Evolutionary conservation across 2,113 vertebrate genomes (phyloP), one percentile per base, ranked within the genome.

Genomic region (Gobiocypris rarus): DNA sequence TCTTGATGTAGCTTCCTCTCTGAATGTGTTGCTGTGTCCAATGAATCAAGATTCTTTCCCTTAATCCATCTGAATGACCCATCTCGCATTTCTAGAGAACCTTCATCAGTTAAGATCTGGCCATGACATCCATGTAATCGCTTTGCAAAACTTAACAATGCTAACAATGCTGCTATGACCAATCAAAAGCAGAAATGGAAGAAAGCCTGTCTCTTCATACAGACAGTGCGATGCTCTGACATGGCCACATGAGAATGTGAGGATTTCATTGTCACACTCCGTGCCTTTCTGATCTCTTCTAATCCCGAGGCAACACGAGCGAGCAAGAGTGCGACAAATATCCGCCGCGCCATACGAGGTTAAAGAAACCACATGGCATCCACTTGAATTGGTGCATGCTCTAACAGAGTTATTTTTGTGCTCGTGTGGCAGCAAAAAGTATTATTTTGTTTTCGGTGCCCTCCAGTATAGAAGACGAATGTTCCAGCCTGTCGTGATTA

Each of bases 381-480:
- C 79, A 76, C 79, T 85, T 56, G 71, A 82, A 85, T 75, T 19
- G 17, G 59, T 52, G 73, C 59, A 48, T 54, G 71, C 84, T 82
- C 56, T 75, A 50, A 71, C 31, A 70, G 48, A 52, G 75, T 79
- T 83, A 83, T 80, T 80, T 86, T 86, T 84, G 77, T 77, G 34
- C 79, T 54, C 24, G 26, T 11, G 31, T 17, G n/a, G 45, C 71
- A 75, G 83, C 59, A 58, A 45, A 58, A 79, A 75, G 67, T 45
- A 54, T 67, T 76, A 67, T 74, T 81, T 76, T 81, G 69, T 87
- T 81, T 67, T 75, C 59, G 58, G 48, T 74, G 76, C 77, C 61
- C 70, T 76, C 48, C 14, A 70, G 77, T 81, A n/a, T n/a, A 26
- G 70, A 75, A 82, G 84, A 75, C 41, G 69, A 81, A 81, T 67